phyloP scores from a whole-genome alignment of 2,113 vertebrate genomes.

The Melanostigma gelatinosum region DNA sequence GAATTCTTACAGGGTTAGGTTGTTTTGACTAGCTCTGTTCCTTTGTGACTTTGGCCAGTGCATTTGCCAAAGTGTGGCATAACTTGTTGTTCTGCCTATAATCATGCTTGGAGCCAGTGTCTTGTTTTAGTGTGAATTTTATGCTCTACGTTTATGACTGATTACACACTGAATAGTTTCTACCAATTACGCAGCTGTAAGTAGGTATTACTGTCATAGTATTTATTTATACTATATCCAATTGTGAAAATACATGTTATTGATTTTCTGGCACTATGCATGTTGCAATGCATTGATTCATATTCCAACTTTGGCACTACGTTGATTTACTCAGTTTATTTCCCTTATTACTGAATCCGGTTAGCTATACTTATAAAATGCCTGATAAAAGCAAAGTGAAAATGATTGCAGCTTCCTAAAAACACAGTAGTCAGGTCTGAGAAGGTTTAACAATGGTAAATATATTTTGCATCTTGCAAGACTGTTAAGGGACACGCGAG shows the following conservation, averaged over 20 bases:
- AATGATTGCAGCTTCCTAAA: background rate
- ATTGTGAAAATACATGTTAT: background rate
- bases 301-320: background rate
- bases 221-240: background rate
- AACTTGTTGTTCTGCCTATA: slow-evolving; percentile 33
- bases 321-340: background rate
- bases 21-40: slow-evolving; percentile 52
- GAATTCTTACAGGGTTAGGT: slow-evolving; percentile 20
- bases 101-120: background rate
- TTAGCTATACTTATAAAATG: background rate
- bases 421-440: background rate
- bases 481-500: background rate
- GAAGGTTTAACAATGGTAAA: background rate
- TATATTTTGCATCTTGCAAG: background rate
- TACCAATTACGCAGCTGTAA: background rate
- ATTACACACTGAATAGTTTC: background rate
- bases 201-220: background rate
- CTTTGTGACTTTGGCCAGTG: slow-evolving; percentile 31
- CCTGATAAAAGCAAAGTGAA: background rate
- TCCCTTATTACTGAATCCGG: background rate
- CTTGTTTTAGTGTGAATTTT: slow-evolving; percentile 1
- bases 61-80: slow-evolving; percentile 27
- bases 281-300: slow-evolving; percentile 4
- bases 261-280: background rate
- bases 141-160: background rate